Base-by-base conservation (phyloP, 2,888 invertebrate species). In the Seira ritae region DNA sequence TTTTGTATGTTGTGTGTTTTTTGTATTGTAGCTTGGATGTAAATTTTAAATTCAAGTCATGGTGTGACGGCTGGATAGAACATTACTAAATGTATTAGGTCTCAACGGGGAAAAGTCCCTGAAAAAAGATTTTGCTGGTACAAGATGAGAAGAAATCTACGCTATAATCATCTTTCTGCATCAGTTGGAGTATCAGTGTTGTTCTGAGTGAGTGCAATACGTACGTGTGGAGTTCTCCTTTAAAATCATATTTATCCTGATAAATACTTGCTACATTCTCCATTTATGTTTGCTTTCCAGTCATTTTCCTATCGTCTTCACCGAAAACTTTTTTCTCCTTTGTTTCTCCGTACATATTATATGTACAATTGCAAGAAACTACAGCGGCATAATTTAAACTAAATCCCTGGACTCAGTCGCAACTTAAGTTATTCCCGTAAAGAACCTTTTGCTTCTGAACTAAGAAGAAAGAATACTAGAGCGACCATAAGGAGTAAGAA, bases 1-100 rank as follows among this genome's bases (percentile, higher is more conserved):
- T n/a, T n/a, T n/a, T n/a, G n/a, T n/a, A n/a, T n/a, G n/a, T n/a
- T n/a, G n/a, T n/a, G n/a, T n/a, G n/a, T n/a, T n/a, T n/a, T n/a
- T n/a, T n/a, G n/a, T n/a, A n/a, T n/a, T n/a, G n/a, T n/a, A n/a
- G n/a, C n/a, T n/a, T n/a, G n/a, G 12, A 42, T 73, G 60, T 15
- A 75, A 75, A 75, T 75, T 75, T 42, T 75, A 75, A 75, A 75
- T 75, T 75, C 75, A 75, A 62, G 75, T 75, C 75, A 75, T 66
- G 67, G 73, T 67, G 73, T 67, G 67, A 65, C 75, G 12, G 65
- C 75, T 50, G 75, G 75, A 75, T 46, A 42, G 42, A 42, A 42
- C 42, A 42, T 42, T 42, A 42, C 42, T 42, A 42, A 42, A 42
- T 42, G 42, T 42, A 42, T 42, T 42, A 8, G 42, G 6, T 42